phyloP scores from a whole-genome alignment of 1,140 invertebrate species.

The Theocolax elegans region DNA sequence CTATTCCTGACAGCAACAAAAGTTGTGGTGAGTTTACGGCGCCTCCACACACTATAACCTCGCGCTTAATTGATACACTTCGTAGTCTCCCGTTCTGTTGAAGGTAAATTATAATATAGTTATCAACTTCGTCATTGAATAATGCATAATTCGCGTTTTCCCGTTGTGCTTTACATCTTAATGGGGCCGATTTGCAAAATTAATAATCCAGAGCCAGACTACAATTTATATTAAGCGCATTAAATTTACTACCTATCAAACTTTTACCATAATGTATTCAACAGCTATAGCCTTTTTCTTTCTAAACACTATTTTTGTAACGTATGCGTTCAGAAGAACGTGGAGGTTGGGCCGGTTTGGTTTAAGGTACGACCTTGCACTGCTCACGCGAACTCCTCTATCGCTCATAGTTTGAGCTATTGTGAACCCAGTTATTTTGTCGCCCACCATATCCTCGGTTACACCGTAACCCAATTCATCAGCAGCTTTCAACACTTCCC shows the following conservation, averaged over 20 bases:
- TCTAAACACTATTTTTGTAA: conserved; percentile 65
- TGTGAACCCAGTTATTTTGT: conserved; percentile 64
- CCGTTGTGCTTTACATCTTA: not conserved
- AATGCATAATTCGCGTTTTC: not conserved
- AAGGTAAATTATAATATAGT: conserved; percentile 52
- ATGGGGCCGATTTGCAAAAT: not conserved
- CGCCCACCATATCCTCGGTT: conserved; percentile 72
- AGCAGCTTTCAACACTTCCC: conserved; percentile 72
- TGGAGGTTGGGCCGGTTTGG: conserved; percentile 77
- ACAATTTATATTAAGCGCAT: not conserved
- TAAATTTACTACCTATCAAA: too few species aligned
- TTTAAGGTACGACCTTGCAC: conserved; percentile 73
- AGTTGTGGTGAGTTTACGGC: conserved; percentile 65
- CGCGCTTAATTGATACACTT: conserved; percentile 59
- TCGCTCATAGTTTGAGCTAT: conserved; percentile 69
- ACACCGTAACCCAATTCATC: conserved; percentile 68
- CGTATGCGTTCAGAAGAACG: conserved; percentile 74
- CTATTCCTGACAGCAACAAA: conserved; percentile 71
- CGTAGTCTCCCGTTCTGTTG: conserved; percentile 59
- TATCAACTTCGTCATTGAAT: not conserved
- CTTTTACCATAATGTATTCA: conserved; percentile 46
- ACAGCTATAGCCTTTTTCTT: conserved; percentile 48
- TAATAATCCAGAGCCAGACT: not conserved
- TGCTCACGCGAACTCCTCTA: conserved; percentile 75
- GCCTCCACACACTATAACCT: conserved; percentile 64